Evolutionary conservation across 2,113 vertebrate genomes (phyloP), one percentile per base, ranked within the genome.

Genomic region (Ancistrus triradiatus): DNA sequence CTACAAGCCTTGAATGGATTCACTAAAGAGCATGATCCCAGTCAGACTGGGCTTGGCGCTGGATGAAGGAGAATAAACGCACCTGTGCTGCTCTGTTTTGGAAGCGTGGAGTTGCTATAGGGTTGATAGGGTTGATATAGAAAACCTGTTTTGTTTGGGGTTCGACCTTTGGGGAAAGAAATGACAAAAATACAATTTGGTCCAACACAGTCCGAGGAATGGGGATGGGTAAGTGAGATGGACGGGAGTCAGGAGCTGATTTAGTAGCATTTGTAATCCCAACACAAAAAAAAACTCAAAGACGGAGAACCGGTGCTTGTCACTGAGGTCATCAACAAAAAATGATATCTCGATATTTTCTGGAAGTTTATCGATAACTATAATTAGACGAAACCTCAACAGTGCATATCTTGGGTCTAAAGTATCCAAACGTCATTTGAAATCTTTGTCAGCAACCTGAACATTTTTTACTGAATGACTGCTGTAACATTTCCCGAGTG

Each of bases 111-210:
- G 77, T 66, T 66, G 77, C 72, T 73, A 79, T 75, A 44, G 77
- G 73, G 74, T 79, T 79, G 72, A 77, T 68, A 48, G 77, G 72
- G 74, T 79, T 79, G 72, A 77, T 68, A 79, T 75, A 79, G 73
- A 79, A 79, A 79, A 75, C 75, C 63, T 74, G 70, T 73, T 79
- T 79, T 79, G 77, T 77, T 70, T 79, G 73, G 49, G 75, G 61
- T 73, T 77, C 74, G 48, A 79, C 77, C 77, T 79, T 31, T 79
- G 59, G 52, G 46, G 35, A 37, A 75, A 74, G 75, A 56, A 77
- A 77, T 63, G 59, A 75, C 59, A 77, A 52, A 68, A 69, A 68
- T 56, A 74, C 53, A 77, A 52, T 67, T 74, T 35, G 66, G 49
- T 70, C 73, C 55, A 74, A 55, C 63, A 44, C 55, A 14, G 31